These are phyloP conservation scores for Dicrurus megarhynchus DNA, from an alignment of 2,113 vertebrate genomes.

Conservation along the genomic window DNA sequence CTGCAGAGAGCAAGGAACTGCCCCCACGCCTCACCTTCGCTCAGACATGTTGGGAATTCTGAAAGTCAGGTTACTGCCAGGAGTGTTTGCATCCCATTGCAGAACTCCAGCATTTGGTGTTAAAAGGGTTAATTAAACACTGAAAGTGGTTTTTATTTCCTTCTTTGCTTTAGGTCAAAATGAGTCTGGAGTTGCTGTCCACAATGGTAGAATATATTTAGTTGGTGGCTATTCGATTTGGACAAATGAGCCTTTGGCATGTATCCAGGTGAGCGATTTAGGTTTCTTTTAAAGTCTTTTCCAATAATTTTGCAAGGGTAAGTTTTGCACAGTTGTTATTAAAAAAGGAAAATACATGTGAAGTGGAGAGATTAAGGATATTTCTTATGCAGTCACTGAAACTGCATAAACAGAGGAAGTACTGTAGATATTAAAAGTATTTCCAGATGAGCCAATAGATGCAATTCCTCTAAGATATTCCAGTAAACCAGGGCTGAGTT, in stretches of 20 bases:
- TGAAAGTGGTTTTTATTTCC: conserved; percentile 34
- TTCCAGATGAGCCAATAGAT: neutral
- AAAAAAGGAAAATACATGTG: neutral
- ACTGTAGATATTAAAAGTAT: neutral
- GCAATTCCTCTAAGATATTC: neutral
- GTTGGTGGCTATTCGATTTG: conserved; percentile 98
- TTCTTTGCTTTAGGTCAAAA: conserved; percentile 87
- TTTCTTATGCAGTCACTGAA: neutral
- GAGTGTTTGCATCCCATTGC: neutral
- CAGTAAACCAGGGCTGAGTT: neutral
- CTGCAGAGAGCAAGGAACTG: neutral
- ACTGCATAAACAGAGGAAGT: neutral
- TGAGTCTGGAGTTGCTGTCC: conserved; percentile 93
- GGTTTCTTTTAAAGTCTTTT: conserved; percentile 54
- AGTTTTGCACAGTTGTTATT: conserved; percentile 14
- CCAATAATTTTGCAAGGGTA: conserved; percentile 33
- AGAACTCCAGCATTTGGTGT: neutral
- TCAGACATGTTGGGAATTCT: neutral
- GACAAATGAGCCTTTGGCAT: conserved; percentile 97
- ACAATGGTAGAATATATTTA: conserved; percentile 95
- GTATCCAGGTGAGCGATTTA: conserved; percentile 89
- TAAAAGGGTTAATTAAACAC: conserved; percentile 63
- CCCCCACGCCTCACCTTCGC: neutral
- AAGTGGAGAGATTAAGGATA: neutral
- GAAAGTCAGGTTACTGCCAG: neutral